Base-by-base conservation (phyloP, 1,140 invertebrate genomes). In the Venustaconcha ellipsiformis region DNA sequence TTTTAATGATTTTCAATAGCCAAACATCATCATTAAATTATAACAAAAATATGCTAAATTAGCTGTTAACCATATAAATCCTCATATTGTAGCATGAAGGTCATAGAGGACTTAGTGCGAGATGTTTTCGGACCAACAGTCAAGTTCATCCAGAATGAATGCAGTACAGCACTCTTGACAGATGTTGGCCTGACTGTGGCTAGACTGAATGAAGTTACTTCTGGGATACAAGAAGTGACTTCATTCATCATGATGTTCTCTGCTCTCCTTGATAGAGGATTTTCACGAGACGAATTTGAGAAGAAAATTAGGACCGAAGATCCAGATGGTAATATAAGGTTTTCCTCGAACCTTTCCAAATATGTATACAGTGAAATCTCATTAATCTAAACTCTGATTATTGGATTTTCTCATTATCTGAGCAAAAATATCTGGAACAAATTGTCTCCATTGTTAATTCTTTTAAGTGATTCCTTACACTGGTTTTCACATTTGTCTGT, bases 171-270 rank as follows among this genome's bases (percentile, higher is more conserved):
- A 3, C 70, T 88, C 2, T 59, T 82, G 17, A 84, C 83, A 37
- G 83, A 89, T 69, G 72, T 84, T 1, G 81, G 83, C 26, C 70
- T 72, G 6, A 55, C 64, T 15, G 74, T 58, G 14, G 74, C 67
- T 18, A 64, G 67, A 55, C 65, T 78, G 15, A 87, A 85, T 76
- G 73, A 81, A 48, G 75, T 83, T 4, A 76, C 80, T 6, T 70
- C 79, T 20, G 88, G 88, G 17, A 77, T 89, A 59, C 78, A 86
- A 55, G 88, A 89, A 73, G 82, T 89, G 57, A 78, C 77, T n/a
- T 77, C 84, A 55, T 88, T 89, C 70, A 76, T 89, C 17, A 83
- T 78, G 62, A 84, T 88, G 26, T 78, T 88, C 64, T 84, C 84
- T 1, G 81, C 85, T 12, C 57, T 89, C 58, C 72, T 88, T 18